phyloP scores from a whole-genome alignment of 2,888 invertebrate genomes.

The Antitype chi region DNA sequence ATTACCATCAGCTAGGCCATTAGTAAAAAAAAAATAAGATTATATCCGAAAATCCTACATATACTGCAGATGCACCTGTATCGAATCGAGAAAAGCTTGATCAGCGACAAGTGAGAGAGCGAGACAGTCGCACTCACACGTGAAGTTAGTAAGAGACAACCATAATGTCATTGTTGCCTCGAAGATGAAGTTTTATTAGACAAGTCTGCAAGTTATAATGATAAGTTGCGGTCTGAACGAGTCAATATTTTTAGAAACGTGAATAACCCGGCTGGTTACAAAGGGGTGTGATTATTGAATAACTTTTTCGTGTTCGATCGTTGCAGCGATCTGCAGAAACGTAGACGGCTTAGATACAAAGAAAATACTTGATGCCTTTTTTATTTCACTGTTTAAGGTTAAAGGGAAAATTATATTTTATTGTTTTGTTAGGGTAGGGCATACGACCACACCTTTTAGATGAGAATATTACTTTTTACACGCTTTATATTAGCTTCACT shows the following conservation, averaged over 20 bases:
- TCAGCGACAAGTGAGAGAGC: conserved; percentile 57
- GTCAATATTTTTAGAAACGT: conserved; percentile 43
- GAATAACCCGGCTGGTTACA: conserved; percentile 18
- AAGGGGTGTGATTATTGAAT: conserved; percentile 13
- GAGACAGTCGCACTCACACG: conserved; percentile 21
- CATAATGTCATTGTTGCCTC: conserved; percentile 37
- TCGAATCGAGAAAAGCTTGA: conserved; percentile 68
- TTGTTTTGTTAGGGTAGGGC: too few species aligned
- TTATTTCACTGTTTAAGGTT: too few species aligned
- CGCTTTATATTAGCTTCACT: too few species aligned
- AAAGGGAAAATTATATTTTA: too few species aligned
- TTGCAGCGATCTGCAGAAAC: background rate
- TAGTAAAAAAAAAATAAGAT: background rate
- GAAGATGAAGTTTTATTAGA: conserved; percentile 63
- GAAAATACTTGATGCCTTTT: background rate
- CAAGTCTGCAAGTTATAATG: conserved; percentile 60
- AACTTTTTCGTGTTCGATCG: background rate
- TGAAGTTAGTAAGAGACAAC: conserved; percentile 46
- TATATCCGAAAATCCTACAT: conserved; percentile 30
- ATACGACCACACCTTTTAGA: too few species aligned
- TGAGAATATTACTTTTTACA: too few species aligned
- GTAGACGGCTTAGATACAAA: background rate
- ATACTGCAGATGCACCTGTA: conserved; percentile 67
- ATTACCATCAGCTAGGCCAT: background rate
- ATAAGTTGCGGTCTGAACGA: conserved; percentile 27